Evolutionary conservation across 2,888 invertebrate genomes (phyloP).

Genomic region (Nebria brevicollis): DNA sequence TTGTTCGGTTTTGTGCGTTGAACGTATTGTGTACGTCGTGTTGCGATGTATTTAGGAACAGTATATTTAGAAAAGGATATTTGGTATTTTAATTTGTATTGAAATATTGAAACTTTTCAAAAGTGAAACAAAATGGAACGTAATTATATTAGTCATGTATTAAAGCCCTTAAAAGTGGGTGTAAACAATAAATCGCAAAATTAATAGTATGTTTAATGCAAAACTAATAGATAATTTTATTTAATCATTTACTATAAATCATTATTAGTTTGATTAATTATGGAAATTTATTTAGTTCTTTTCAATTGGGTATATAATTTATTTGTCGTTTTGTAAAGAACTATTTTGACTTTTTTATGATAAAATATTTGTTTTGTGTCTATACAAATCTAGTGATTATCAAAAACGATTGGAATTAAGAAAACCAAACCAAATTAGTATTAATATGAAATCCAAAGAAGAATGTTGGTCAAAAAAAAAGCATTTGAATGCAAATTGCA

Average conservation of each 20-base stretch:
- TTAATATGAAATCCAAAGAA: no score
- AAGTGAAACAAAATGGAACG: slow-evolving; percentile 8
- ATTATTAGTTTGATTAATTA: slow-evolving; percentile 49
- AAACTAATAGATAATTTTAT: slow-evolving; percentile 38
- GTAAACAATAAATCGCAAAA: slow-evolving; percentile 30
- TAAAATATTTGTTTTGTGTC: no score
- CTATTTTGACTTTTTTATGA: no score
- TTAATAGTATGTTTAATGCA: slow-evolving; percentile 11
- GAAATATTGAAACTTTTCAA: not conserved
- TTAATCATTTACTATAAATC: not conserved
- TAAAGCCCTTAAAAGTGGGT: slow-evolving; percentile 25
- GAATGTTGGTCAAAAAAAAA: no score
- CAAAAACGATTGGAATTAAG: no score
- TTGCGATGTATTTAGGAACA: not conserved
- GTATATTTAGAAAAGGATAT: not conserved
- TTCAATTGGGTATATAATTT: no score
- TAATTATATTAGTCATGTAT: slow-evolving; percentile 16
- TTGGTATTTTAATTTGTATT: not conserved
- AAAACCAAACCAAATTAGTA: no score
- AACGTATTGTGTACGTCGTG: not conserved
- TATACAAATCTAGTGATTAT: no score
- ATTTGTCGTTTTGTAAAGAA: no score
- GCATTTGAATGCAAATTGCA: no score
- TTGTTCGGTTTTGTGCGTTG: not conserved
- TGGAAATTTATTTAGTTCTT: no score